phyloP scores from a whole-genome alignment of 2,888 invertebrate species.

The Agrochola macilenta region DNA sequence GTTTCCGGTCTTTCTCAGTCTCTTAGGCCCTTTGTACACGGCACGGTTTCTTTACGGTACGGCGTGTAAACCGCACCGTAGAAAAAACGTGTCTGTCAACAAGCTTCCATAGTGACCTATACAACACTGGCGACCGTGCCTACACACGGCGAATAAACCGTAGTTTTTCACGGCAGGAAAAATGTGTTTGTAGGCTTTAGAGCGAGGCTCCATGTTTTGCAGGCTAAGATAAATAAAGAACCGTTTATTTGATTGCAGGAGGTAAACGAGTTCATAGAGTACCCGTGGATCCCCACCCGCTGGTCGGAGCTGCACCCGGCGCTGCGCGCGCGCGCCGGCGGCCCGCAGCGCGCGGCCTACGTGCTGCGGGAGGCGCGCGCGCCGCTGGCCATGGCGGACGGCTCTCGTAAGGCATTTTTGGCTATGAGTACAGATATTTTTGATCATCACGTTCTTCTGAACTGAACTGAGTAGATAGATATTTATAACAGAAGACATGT shows the following conservation, averaged over 20 bases:
- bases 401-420: background rate
- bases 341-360: slow-evolving; percentile 71
- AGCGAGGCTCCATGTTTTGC: background rate
- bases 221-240: background rate
- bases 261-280: slow-evolving; percentile 76
- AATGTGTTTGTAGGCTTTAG: no score
- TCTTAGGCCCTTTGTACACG: background rate
- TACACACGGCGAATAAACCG: no score
- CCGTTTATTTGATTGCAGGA: slow-evolving; percentile 69
- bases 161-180: no score
- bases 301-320: slow-evolving; percentile 77
- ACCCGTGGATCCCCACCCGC: slow-evolving; percentile 74
- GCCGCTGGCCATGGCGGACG: background rate
- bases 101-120: no score
- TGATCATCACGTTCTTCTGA: no score
- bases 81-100: no score
- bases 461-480: no score
- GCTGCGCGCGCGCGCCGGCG: slow-evolving; percentile 71
- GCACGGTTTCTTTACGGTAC: no score
- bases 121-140: no score
- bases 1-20: background rate
- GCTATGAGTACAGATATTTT: background rate
- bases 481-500: no score
- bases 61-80: no score
- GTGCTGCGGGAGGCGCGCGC: slow-evolving; percentile 65